Base-by-base conservation (phyloP, 2,888 invertebrate species). In the Leptopilina drosophilae region DNA sequence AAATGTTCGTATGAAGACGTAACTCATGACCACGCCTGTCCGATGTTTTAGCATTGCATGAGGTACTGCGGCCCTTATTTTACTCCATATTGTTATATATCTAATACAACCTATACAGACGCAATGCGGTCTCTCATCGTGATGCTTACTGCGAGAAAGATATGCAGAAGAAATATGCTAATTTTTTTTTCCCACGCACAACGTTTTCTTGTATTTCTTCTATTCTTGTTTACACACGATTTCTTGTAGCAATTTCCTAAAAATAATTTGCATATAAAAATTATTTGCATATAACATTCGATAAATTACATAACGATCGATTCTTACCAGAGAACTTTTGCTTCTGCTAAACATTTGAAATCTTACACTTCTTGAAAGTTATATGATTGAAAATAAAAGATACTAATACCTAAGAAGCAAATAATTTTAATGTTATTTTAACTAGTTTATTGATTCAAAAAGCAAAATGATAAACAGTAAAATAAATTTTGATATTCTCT, bases 11-110 rank as follows among this genome's bases (percentile, higher is more conserved):
- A 84, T 86, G 86, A 86, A 88, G 87, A 88, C 86, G 87, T 87
- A 87, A 88, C 86, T 88, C 87, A 87, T 85, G 83, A 86, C 86
- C 87, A 86, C 87, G 87, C 87, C 86, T 85, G 85, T 82, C 81
- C 80, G 77, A 77, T 80, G 82, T 33, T 33, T 87, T 86, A 86
- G 85, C 86, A 85, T 82, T 82, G 85, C 84, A 83, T 84, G 83
- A 83, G 81, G 84, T 82, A 77, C 81, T 78, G 78, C 81, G 78
- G 80, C 82, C 80, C 82, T 78, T 82, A 11, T 33, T 33, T 33
- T 49, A 78, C 64, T 75, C 77, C 69, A 64, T 49, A 46, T 76
- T 59, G 40, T 33, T 20, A 69, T 53, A 80, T 66, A 64, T 40
- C 40, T 46, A 42, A 76, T 42, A 78, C 40, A 64, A 82, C 81